These are phyloP conservation scores for Corythaeola cristata DNA, from an alignment of 2,113 vertebrate species.

Conservation along the genomic window DNA sequence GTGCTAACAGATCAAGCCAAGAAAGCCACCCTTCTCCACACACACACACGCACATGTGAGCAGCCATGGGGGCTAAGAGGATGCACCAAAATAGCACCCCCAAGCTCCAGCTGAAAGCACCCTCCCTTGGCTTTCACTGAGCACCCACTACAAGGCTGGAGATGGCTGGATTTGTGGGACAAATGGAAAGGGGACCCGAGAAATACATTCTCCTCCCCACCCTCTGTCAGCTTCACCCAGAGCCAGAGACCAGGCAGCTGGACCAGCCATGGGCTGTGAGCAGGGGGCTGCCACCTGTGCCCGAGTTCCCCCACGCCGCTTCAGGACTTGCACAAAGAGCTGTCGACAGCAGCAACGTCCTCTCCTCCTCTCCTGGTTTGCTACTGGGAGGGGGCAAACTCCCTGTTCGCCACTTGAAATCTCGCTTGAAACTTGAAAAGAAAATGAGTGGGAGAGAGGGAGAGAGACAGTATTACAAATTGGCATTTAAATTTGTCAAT, in stretches of 20 bases:
- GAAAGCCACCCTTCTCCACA: background rate
- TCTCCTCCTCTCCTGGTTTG: background rate
- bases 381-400: background rate
- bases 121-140: background rate
- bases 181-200: background rate
- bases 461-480: background rate
- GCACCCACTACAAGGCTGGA: background rate
- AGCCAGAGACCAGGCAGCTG: fast-evolving
- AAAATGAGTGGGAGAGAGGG: background rate
- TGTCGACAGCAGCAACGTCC: background rate
- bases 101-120: background rate
- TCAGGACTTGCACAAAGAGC: background rate
- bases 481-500: slow-evolving; percentile 32
- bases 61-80: background rate
- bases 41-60: background rate
- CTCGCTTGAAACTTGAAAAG: background rate
- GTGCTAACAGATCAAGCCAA: background rate
- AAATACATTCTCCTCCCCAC: background rate
- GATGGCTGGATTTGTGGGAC: background rate
- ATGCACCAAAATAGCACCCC: background rate
- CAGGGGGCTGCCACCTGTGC: fast-evolving
- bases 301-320: fast-evolving
- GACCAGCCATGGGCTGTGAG: background rate
- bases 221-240: background rate
- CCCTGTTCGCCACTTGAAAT: background rate